Percentiles rank a stretch among this genome's conserved stretches.
These are phyloP conservation scores for Pipa parva DNA, from an alignment of 2,113 vertebrate genomes.

Conservation along the genomic window DNA sequence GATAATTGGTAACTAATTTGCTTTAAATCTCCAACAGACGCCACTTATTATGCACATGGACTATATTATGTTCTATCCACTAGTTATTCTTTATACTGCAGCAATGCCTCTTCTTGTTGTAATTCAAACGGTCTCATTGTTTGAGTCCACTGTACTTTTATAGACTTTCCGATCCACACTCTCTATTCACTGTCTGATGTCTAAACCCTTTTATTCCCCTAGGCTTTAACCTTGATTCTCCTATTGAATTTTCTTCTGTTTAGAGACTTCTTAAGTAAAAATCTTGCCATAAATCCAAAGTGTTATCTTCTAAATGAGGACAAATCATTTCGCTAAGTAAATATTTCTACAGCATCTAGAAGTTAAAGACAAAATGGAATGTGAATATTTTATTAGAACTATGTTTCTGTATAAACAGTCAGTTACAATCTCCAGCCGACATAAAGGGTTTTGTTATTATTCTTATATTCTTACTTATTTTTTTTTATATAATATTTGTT, in stretches of 20 bases:
- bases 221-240: neutral
- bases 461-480: no score
- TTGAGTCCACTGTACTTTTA: neutral
- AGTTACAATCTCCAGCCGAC: no score
- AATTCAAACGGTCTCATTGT: neutral
- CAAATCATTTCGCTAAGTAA: slow-evolving; percentile 2
- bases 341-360: neutral
- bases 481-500: no score
- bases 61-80: neutral
- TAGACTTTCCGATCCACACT: neutral
- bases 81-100: neutral
- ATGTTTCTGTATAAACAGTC: no score
- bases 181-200: neutral
- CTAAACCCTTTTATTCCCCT: neutral
- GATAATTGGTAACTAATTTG: no score
- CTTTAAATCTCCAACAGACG: no score
- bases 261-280: slow-evolving; percentile 2
- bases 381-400: neutral
- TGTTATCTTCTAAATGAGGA: neutral
- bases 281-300: neutral
- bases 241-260: neutral
- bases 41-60: no score
- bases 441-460: no score
- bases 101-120: neutral
- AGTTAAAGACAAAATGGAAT: neutral